A percentile compares a stretch with the other conserved stretches of the same genome.
phyloP scores from a whole-genome alignment of 2,888 invertebrate genomes.

The Schizaphis graminum region DNA sequence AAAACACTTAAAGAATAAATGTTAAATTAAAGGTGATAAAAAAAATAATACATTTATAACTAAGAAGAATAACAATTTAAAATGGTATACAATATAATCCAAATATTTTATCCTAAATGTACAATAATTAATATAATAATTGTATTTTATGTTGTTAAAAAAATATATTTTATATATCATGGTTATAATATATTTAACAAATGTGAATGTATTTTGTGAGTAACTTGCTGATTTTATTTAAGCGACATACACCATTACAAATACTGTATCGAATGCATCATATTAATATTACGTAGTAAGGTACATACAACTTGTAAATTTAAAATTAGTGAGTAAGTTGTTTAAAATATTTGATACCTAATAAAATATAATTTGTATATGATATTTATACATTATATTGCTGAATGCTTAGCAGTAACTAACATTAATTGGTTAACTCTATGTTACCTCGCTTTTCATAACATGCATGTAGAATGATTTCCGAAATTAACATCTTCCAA shows the following conservation, averaged over 20 bases:
- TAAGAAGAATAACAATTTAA: neutral
- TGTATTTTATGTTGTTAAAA: neutral
- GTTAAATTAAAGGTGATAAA: neutral
- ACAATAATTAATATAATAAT: neutral
- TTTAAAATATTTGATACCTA: slow-evolving; percentile 20
- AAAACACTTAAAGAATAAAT: neutral
- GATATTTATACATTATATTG: neutral
- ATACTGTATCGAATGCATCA: neutral
- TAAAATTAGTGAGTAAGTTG: neutral
- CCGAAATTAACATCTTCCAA: neutral
- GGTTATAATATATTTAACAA: neutral
- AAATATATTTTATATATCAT: neutral
- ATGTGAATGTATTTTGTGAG: neutral
- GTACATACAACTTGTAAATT: neutral
- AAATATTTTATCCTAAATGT: neutral
- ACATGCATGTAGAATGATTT: neutral
- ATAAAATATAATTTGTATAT: slow-evolving; percentile 24
- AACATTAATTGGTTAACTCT: neutral
- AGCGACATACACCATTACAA: neutral
- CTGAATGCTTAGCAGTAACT: neutral
- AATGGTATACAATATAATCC: neutral
- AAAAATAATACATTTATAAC: neutral
- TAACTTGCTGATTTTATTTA: neutral
- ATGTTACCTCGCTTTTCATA: neutral
- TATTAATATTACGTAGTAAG: neutral